Evolutionary conservation across 2,113 vertebrate genomes (phyloP).

Genomic region (Falcunculus frontatus): DNA sequence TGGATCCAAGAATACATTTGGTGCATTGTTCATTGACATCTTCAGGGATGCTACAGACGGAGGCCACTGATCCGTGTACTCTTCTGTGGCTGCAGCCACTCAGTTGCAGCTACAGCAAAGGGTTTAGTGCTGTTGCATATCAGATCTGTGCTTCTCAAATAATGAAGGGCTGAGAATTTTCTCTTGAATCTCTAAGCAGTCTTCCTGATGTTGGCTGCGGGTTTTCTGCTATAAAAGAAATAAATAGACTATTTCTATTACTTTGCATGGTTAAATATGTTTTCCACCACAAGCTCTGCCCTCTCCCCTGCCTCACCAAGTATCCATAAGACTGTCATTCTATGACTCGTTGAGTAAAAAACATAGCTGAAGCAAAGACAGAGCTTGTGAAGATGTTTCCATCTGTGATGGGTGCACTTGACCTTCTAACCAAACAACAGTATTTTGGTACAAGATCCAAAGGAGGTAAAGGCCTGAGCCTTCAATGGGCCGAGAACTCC

Average conservation of each 20-base stretch:
- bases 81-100: background rate
- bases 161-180: background rate
- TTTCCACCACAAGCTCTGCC: background rate
- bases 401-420: background rate
- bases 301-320: background rate
- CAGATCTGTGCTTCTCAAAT: constrained; percentile 1
- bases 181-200: background rate
- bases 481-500: background rate
- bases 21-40: constrained; percentile 75
- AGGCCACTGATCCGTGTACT: background rate
- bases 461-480: background rate
- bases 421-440: background rate
- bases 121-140: background rate
- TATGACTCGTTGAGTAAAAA: background rate
- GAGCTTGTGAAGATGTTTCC: background rate
- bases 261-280: background rate
- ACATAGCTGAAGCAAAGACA: background rate
- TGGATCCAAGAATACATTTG: constrained; percentile 70
- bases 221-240: constrained; percentile 41
- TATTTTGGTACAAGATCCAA: background rate
- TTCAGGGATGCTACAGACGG: background rate
- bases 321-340: background rate
- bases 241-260: constrained; percentile 26
- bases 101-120: background rate
- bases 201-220: constrained; percentile 8